A percentile compares a stretch with the other conserved stretches of the same genome.
phyloP scores from a whole-genome alignment of 2,888 invertebrate species.

The Megamerina dolium region DNA sequence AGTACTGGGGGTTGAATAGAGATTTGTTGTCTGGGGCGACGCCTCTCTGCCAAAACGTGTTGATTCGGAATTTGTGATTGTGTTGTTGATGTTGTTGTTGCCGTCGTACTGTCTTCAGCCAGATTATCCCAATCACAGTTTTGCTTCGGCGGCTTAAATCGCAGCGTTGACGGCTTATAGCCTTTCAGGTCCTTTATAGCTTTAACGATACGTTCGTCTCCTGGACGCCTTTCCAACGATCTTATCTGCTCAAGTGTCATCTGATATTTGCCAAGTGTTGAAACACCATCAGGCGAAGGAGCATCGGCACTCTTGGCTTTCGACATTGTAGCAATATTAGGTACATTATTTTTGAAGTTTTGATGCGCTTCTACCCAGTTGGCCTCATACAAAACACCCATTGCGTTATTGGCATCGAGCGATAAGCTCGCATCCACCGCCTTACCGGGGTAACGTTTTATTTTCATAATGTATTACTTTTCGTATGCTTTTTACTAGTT shows the following conservation, averaged over 20 bases:
- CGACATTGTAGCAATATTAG: neutral
- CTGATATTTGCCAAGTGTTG: conserved; percentile 57
- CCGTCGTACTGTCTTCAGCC: conserved; percentile 21
- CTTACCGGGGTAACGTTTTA: conserved; percentile 78
- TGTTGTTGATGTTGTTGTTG: conserved; percentile 4
- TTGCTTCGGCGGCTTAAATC: conserved; percentile 52
- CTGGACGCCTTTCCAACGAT: conserved; percentile 52
- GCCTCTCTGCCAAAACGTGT: conserved; percentile 33
- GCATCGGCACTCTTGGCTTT: conserved; percentile 3
- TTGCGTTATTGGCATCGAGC: conserved; percentile 64
- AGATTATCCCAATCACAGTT: conserved; percentile 57
- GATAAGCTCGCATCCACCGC: conserved; percentile 64
- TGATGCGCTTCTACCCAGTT: conserved; percentile 72
- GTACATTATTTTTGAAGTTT: conserved; percentile 17
- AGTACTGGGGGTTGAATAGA: conserved; percentile 36
- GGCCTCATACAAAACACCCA: conserved; percentile 76
- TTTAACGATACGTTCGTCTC: conserved; percentile 47
- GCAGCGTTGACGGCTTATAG: conserved; percentile 56
- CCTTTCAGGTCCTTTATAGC: conserved; percentile 60
- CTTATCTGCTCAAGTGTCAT: conserved; percentile 53
- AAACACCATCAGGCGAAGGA: conserved; percentile 32
- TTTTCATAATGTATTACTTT: too few relatives aligned
- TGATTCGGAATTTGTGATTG: conserved; percentile 28
- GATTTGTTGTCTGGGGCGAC: conserved; percentile 41
- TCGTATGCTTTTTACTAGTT: too few relatives aligned